Evolutionary conservation across 2,888 invertebrate species (phyloP), one percentile per base, ranked within the genome.

Genomic region (Pilophorus perplexus): DNA sequence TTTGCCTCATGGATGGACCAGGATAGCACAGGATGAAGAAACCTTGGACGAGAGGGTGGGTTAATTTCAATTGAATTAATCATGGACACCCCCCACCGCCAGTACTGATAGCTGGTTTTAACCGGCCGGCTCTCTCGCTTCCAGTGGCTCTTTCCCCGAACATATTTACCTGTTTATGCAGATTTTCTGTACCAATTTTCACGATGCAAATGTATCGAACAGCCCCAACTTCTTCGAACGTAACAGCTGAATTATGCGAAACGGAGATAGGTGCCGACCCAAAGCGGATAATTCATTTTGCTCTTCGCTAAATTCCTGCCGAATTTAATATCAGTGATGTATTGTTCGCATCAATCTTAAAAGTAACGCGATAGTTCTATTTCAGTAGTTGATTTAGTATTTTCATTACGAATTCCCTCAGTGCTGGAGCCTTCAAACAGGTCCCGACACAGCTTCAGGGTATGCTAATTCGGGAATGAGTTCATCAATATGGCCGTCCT

Each of bases 21-120:
- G 57, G 33, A 54, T 54, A 37, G 33, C 38, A n/a, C n/a, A 10
- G 59, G 25, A 55, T 55, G 55, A 55, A 38, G 38, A 37, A 55
- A 20, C 28, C 16, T 14, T 44, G 18, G 62, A 14, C 46, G 42
- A 28, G 44, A 33, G 62, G 20, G 46, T 27, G 46, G 62, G 62
- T 62, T 62, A 62, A 62, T 62, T 62, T 62, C 62, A 62, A 62
- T 62, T 62, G 62, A 62, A 62, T 62, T 62, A 62, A 62, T 62
- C 62, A 62, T 62, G 62, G 62, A 28, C 46, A 28, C 48, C n/a
- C n/a, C n/a, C n/a, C n/a, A n/a, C n/a, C n/a, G n/a, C n/a, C n/a
- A n/a, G n/a, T n/a, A n/a, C 14, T 16, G 55, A 55, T 38, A 38
- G 55, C 38, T 46, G 28, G 59, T 40, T 40, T 20, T 27, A 2